Evolutionary conservation across 2,797 vertebrate genomes (phyloP).

Genomic region (Macropus fuliginosus): DNA sequence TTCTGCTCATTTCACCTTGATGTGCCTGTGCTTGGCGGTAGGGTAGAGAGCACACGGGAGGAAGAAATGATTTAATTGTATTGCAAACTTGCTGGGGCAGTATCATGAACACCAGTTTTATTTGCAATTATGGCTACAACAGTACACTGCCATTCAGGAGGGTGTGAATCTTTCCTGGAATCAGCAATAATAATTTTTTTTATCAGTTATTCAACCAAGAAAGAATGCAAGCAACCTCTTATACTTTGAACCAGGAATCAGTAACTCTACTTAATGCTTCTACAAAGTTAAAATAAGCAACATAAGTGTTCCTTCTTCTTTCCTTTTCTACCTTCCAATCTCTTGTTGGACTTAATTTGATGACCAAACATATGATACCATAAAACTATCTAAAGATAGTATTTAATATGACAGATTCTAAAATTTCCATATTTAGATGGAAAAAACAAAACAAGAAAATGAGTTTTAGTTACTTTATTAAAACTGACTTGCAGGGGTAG

Average conservation of each 20-base stretch:
- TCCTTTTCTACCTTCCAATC: not conserved
- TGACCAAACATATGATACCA: not conserved
- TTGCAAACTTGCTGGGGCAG: not conserved
- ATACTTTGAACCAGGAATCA: not conserved
- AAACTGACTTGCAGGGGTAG: conserved; percentile 29
- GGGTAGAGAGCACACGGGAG: too few species aligned
- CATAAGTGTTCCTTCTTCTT: not conserved
- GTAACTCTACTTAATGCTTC: not conserved
- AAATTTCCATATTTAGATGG: not conserved
- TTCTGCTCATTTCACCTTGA: not conserved
- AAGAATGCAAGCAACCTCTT: not conserved
- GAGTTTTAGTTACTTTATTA: conserved; percentile 62
- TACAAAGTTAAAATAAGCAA: not conserved
- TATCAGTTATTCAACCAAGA: not conserved
- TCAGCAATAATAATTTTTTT: not conserved
- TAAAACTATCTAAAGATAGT: not conserved
- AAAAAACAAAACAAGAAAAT: not conserved
- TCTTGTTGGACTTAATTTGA: not conserved
- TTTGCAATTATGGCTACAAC: not conserved
- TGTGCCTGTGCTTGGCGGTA: not conserved
- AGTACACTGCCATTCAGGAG: not conserved
- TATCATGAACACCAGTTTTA: not conserved
- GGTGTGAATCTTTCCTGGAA: not conserved
- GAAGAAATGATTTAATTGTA: not conserved
- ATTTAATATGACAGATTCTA: not conserved